phyloP scores from a whole-genome alignment of 1,140 invertebrate genomes.

The Calephelis virginiensis region DNA sequence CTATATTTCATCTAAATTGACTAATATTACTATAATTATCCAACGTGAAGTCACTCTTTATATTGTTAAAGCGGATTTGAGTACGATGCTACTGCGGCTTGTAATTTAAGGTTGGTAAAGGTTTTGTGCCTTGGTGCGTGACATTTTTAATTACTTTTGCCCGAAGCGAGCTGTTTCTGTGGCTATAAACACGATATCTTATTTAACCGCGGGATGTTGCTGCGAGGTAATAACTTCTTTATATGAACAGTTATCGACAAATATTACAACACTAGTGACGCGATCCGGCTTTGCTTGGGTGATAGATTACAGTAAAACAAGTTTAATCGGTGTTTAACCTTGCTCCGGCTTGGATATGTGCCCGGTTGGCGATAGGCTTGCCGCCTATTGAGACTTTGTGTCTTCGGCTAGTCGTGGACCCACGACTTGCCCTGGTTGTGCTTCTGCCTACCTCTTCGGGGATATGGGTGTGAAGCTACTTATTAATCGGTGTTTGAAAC shows the following conservation, averaged over 20 bases:
- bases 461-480: too few relatives aligned
- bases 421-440: too few relatives aligned
- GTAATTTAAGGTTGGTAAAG: slow-evolving; percentile 8
- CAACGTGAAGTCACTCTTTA: slow-evolving; percentile 1
- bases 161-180: slow-evolving; percentile 38
- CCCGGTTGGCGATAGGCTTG: too few relatives aligned
- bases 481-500: too few relatives aligned
- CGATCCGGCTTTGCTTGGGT: too few relatives aligned
- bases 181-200: slow-evolving; percentile 22
- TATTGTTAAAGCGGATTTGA: not conserved
- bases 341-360: too few relatives aligned
- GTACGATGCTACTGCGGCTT: slow-evolving; percentile 1
- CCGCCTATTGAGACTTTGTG: too few relatives aligned
- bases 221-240: slow-evolving; percentile 19
- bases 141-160: slow-evolving; percentile 58
- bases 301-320: too few relatives aligned
- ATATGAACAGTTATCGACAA: slow-evolving; percentile 1
- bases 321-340: too few relatives aligned
- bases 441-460: too few relatives aligned
- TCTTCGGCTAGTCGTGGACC: too few relatives aligned
- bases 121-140: slow-evolving; percentile 41
- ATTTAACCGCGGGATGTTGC: slow-evolving; percentile 30
- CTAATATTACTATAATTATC: slow-evolving; percentile 13
- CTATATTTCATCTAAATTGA: slow-evolving; percentile 16
- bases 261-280: not conserved